Conservation (phyloP, 2,113 vertebrate species). For the Meles meles region DNA sequence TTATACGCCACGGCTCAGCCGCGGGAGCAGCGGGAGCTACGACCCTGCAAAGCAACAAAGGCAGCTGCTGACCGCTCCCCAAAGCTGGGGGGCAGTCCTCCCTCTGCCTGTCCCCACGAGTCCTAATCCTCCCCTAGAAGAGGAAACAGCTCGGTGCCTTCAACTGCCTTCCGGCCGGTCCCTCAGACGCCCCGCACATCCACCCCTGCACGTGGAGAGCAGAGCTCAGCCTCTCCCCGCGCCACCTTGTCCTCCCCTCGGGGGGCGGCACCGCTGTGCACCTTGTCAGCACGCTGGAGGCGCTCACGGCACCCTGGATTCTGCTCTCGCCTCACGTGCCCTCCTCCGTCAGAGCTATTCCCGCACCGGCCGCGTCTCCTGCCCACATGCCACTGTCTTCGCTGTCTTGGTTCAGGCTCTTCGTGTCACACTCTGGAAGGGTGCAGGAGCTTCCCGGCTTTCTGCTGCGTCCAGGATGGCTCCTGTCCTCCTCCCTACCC, state of each 20-base stretch:
- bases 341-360: neutral
- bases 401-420: no score
- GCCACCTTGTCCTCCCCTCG: neutral
- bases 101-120: no score
- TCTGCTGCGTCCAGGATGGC: no score
- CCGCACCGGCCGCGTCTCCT: no score
- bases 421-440: neutral
- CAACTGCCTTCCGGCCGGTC: neutral
- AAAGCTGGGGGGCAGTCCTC: neutral
- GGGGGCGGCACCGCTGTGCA: accelerated
- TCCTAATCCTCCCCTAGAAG: neutral
- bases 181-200: neutral
- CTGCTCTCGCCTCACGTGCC: neutral
- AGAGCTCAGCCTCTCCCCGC: accelerated
- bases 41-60: accelerated
- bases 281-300: neutral
- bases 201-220: neutral
- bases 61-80: neutral
- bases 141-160: neutral
- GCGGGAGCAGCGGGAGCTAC: accelerated
- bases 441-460: accelerated
- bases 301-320: neutral
- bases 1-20: neutral
- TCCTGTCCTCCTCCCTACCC: no score
- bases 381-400: neutral